Conservation (phyloP, 1,140 invertebrate species). For the Notospermus geniculatus region DNA sequence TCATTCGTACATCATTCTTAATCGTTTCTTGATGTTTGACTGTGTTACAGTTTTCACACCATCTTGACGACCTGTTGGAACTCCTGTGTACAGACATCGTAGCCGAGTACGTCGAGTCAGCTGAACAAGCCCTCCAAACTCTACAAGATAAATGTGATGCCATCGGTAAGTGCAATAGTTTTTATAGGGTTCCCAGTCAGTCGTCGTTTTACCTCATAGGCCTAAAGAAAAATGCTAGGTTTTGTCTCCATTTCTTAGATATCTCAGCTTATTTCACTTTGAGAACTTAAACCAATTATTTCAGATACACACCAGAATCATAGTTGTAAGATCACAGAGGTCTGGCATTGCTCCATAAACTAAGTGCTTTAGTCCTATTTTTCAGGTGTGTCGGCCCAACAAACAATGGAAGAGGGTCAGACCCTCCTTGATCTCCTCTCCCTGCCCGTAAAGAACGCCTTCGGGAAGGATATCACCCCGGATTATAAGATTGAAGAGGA, state of each 20-base stretch:
- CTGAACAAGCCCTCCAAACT: constrained; percentile 34
- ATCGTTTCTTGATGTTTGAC: constrained; percentile 1
- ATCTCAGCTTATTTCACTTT: too few species aligned
- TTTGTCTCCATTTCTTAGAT: too few species aligned
- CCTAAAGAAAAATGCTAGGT: too few species aligned
- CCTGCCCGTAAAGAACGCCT: constrained; percentile 75
- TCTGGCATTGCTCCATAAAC: too few species aligned
- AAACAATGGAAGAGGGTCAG: constrained; percentile 66
- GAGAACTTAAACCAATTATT: too few species aligned
- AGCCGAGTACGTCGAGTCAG: constrained; percentile 65
- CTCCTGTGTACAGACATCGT: constrained; percentile 60
- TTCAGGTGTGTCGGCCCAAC: constrained; percentile 38
- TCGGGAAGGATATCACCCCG: constrained; percentile 70
- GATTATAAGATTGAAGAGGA: constrained; percentile 72
- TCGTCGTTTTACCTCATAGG: too few species aligned
- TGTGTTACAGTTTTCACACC: constrained; percentile 39
- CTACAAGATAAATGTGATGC: constrained; percentile 46
- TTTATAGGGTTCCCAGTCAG: too few species aligned
- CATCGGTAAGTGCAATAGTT: constrained; percentile 33
- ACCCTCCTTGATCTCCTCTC: constrained; percentile 75
- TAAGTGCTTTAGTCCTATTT: too few species aligned
- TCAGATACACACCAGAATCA: too few species aligned
- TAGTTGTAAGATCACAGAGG: too few species aligned
- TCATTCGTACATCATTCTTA: neutral
- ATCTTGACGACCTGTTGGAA: constrained; percentile 47